Percentiles rank a stretch among this genome's conserved stretches.
Evolutionary conservation across 1,140 invertebrate species (phyloP).

Genomic region (Stratiolaelaps scimitus): DNA sequence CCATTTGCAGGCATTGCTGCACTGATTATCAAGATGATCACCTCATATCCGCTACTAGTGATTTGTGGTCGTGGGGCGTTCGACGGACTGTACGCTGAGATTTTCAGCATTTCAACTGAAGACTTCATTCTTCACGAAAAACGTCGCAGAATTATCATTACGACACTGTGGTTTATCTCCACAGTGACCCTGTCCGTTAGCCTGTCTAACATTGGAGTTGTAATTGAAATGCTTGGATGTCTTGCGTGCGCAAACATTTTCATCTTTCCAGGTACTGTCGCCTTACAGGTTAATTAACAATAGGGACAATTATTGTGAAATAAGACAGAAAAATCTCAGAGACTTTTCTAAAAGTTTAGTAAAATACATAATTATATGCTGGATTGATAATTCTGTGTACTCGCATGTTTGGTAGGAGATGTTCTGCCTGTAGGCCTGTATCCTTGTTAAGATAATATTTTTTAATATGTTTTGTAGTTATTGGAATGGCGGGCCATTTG

Average conservation of each 20-base stretch:
- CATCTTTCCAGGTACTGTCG: slow-evolving; percentile 49
- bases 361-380: too few species aligned
- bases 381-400: too few species aligned
- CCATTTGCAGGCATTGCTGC: slow-evolving; percentile 45
- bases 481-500: too few species aligned
- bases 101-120: slow-evolving; percentile 38
- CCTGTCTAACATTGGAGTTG: slow-evolving; percentile 53
- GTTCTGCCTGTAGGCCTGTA: too few species aligned
- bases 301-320: neutral
- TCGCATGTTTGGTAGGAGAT: too few species aligned
- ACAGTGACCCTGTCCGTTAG: slow-evolving; percentile 50
- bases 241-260: slow-evolving; percentile 56
- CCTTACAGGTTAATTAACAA: slow-evolving; percentile 5
- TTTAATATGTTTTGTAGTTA: too few species aligned
- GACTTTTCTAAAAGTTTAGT: slow-evolving; percentile 27
- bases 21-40: slow-evolving; percentile 55
- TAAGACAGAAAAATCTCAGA: neutral
- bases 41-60: slow-evolving; percentile 57
- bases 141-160: slow-evolving; percentile 43
- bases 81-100: slow-evolving; percentile 42
- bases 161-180: slow-evolving; percentile 50
- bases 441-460: too few species aligned
- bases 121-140: slow-evolving; percentile 39
- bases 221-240: slow-evolving; percentile 53
- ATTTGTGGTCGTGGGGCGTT: slow-evolving; percentile 52